Evolutionary conservation across 37 sponge, comb jelly and placozoan genomes (phyloP).

Genomic region (Beroe ovata): DNA sequence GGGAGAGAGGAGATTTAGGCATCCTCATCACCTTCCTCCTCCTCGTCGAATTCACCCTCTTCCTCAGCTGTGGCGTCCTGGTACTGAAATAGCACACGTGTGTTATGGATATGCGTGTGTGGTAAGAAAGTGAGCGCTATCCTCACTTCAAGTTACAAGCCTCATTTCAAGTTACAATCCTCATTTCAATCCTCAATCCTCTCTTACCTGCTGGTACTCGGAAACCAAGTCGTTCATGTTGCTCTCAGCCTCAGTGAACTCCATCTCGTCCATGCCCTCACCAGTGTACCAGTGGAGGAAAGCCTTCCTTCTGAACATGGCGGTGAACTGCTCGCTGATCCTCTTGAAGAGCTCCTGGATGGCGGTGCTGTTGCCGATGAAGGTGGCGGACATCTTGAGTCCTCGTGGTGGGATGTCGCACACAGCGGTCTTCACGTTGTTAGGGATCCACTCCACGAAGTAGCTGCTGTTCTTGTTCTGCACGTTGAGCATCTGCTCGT

Average conservation of each 20-base stretch:
- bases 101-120: too few relatives aligned
- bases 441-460: conserved; percentile 99
- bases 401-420: conserved; percentile 95
- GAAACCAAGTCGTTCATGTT: conserved; percentile 99
- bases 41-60: conserved; percentile 96
- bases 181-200: too few relatives aligned
- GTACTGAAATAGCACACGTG: conserved; percentile 78
- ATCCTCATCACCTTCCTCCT: conserved; percentile 81
- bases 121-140: too few relatives aligned
- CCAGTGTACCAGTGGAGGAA: conserved; percentile 70
- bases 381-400: conserved; percentile 69
- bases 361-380: conserved; percentile 70
- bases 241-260: conserved; percentile 99
- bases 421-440: conserved; percentile 99
- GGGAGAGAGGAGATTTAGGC: too few relatives aligned
- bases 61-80: conserved; percentile 99
- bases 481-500: conserved; percentile 77
- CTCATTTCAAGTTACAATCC: too few relatives aligned
- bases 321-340: conserved; percentile 70
- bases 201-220: conserved; percentile 94
- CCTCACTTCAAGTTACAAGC: too few relatives aligned
- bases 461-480: conserved; percentile 99
- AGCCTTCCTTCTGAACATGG: conserved; percentile 69
- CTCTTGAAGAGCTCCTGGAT: conserved; percentile 70
- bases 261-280: conserved; percentile 93